These are phyloP conservation scores for Anhinga rufa DNA, from an alignment of 2,113 vertebrate species.

Conservation along the genomic window DNA sequence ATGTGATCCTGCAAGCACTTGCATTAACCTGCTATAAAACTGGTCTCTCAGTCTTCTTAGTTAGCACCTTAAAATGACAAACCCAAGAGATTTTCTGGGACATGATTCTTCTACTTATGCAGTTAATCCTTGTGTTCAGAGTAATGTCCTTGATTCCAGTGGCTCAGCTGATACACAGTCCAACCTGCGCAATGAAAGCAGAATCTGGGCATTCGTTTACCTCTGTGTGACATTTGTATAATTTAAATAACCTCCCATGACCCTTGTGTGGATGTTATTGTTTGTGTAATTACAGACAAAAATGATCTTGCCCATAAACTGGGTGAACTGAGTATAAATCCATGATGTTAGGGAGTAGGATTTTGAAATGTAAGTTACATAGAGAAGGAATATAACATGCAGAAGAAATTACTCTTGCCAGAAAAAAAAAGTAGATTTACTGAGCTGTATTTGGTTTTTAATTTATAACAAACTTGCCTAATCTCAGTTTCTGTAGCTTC, in stretches of 20 bases:
- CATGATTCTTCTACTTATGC: not conserved
- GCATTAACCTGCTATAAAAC: not conserved
- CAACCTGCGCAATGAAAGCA: not conserved
- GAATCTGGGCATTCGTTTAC: not conserved
- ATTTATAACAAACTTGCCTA: conserved; percentile 14
- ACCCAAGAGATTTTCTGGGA: not conserved
- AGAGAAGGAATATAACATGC: not conserved
- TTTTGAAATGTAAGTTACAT: not conserved
- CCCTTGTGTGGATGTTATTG: not conserved
- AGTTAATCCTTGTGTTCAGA: not conserved
- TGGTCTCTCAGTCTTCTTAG: not conserved
- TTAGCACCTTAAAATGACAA: not conserved
- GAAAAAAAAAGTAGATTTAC: not conserved
- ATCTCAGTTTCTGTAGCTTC: not conserved
- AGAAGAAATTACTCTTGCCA: not conserved
- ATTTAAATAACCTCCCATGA: not conserved
- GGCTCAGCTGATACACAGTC: not conserved
- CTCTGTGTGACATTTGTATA: not conserved
- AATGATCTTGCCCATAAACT: not conserved
- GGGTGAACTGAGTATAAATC: not conserved
- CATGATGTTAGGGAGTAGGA: not conserved
- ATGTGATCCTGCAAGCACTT: not conserved
- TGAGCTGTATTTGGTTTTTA: conserved; percentile 1
- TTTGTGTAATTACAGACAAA: not conserved
- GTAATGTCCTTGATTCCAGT: not conserved